Evolutionary conservation across 2,113 vertebrate genomes (phyloP).

Genomic region (Percina caprodes): DNA sequence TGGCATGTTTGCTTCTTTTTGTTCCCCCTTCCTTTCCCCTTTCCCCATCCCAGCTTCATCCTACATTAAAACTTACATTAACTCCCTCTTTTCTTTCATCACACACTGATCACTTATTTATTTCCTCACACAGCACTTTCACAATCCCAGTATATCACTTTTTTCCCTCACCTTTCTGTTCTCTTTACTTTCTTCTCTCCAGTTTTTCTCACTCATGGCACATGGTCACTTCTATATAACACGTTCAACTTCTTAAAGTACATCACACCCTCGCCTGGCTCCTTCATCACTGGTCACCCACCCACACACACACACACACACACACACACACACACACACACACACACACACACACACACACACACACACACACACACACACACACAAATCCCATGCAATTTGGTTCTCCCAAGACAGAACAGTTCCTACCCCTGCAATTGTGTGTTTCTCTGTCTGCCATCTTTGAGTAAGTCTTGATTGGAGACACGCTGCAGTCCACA

Average conservation of each 20-base stretch:
- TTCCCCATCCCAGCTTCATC: constrained; percentile 55
- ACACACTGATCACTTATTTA: constrained; percentile 46
- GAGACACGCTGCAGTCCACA: background rate
- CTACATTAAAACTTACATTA: constrained; percentile 53
- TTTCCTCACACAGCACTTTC: constrained; percentile 46
- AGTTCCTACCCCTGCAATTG: constrained; percentile 23
- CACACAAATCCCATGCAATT: constrained; percentile 5
- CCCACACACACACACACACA: constrained; percentile 35
- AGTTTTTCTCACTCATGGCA: constrained; percentile 69
- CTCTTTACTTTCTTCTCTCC: constrained; percentile 57
- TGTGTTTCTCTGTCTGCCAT: constrained; percentile 24
- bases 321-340: constrained; percentile 33
- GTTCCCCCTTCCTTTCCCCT: constrained; percentile 34
- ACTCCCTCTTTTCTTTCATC: constrained; percentile 41
- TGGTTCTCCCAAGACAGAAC: background rate
- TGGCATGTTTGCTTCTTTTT: constrained; percentile 59
- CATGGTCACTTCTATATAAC: constrained; percentile 74
- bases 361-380: constrained; percentile 11
- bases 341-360: constrained; percentile 23
- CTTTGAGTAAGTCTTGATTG: constrained; percentile 1
- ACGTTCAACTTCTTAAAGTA: constrained; percentile 77
- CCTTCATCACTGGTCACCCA: constrained; percentile 64
- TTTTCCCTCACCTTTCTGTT: constrained; percentile 61
- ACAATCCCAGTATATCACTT: constrained; percentile 56
- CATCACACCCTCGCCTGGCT: constrained; percentile 77